Evolutionary conservation across 2,888 invertebrate species (phyloP).

Genomic region (Notocelia uddmanniana): DNA sequence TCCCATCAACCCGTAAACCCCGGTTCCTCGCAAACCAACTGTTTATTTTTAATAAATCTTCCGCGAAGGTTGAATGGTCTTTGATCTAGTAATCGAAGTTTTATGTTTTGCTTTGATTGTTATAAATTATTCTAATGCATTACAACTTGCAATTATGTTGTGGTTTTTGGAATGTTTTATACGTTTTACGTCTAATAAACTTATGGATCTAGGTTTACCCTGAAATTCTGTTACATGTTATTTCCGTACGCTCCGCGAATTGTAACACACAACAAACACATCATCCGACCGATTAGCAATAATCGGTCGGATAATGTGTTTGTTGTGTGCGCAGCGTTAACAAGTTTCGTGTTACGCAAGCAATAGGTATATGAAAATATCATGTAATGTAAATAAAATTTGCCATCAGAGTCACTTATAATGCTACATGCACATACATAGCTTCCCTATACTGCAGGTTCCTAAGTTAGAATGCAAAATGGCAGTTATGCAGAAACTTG

Average conservation of each 20-base stretch:
- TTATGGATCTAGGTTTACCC: conserved; percentile 61
- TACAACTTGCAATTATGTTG: conserved; percentile 59
- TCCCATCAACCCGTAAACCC: conserved; percentile 78
- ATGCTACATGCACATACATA: neutral
- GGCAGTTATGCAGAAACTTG: neutral
- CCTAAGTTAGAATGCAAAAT: neutral
- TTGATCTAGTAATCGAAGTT: conserved; percentile 66
- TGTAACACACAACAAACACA: no score
- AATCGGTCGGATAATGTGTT: conserved; percentile 49
- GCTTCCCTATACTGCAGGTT: neutral
- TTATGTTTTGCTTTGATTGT: conserved; percentile 55
- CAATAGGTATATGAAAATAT: neutral
- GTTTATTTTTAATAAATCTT: conserved; percentile 80
- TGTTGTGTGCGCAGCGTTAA: conserved; percentile 1
- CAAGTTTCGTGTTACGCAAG: neutral
- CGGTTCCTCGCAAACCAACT: conserved; percentile 61
- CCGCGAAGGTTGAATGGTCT: conserved; percentile 69
- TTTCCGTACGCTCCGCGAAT: conserved; percentile 59
- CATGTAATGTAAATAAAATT: neutral
- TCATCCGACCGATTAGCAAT: no score
- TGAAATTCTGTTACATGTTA: conserved; percentile 60
- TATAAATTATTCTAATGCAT: conserved; percentile 57
- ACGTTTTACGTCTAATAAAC: conserved; percentile 71
- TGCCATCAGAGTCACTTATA: neutral
- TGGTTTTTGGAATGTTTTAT: conserved; percentile 44